A percentile compares a stretch with the other conserved stretches of the same genome.
Conservation (phyloP, 1,140 invertebrate genomes). For the Ostrea denselamellosa region DNA sequence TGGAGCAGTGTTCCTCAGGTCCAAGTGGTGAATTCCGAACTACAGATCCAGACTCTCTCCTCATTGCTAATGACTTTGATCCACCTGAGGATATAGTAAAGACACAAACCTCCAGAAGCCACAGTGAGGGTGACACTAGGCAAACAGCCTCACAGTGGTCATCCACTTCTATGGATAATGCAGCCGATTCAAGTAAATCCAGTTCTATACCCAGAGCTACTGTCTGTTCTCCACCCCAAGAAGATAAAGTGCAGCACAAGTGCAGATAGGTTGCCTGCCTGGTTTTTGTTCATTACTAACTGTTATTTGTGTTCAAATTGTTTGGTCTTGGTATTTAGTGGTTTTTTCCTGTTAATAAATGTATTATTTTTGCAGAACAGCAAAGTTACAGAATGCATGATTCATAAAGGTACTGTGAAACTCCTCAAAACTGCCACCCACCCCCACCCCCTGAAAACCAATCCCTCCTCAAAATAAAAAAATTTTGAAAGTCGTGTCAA, state of each 20-base stretch:
- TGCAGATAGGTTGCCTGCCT: constrained; percentile 11
- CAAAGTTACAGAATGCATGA: background rate
- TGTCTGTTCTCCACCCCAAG: background rate
- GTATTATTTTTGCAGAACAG: background rate
- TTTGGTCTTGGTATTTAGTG: background rate
- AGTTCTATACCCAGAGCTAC: background rate
- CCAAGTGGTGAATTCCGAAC: background rate
- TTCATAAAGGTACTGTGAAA: no score
- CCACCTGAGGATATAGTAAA: background rate
- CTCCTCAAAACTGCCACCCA: no score
- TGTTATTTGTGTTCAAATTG: background rate
- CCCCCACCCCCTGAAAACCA: no score
- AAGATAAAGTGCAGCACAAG: background rate
- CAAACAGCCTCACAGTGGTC: background rate
- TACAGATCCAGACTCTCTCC: background rate
- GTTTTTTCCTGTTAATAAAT: background rate
- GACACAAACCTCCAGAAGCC: background rate
- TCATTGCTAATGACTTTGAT: background rate
- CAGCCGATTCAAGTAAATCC: background rate
- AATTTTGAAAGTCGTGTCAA: no score
- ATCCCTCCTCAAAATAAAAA: no score
- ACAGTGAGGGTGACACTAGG: background rate
- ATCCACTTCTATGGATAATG: background rate
- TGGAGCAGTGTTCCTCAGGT: background rate
- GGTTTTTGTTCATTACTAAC: background rate